Percentiles rank a stretch among this genome's conserved stretches.
Conservation (phyloP, 37 sponge, comb jelly and placozoan genomes). For the Tethya wilhelma region DNA sequence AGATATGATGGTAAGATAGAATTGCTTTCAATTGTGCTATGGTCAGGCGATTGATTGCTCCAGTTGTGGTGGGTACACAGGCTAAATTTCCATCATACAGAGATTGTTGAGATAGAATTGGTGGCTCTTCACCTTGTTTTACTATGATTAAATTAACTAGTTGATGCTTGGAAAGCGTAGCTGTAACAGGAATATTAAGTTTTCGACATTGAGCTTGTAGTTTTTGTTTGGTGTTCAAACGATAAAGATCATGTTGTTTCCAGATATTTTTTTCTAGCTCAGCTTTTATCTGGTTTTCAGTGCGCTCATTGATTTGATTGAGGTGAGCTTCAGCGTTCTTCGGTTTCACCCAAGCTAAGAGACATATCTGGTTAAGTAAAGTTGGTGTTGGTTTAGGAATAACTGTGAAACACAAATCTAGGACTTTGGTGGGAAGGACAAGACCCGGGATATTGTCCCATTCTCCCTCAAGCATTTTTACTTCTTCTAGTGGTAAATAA, state of each 20-base stretch:
- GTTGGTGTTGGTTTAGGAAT: not conserved
- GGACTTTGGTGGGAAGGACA: slow-evolving; percentile 4
- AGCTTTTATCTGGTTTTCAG: not conserved
- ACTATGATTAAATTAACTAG: not conserved
- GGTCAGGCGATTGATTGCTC: not conserved
- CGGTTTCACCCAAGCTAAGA: slow-evolving; percentile 4
- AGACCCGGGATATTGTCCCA: slow-evolving; percentile 11
- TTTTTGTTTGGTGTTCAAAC: slow-evolving; percentile 10
- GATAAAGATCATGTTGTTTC: slow-evolving; percentile 14
- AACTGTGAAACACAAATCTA: slow-evolving; percentile 10
- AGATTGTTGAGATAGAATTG: not conserved
- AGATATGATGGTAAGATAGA: not conserved
- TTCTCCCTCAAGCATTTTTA: not conserved
- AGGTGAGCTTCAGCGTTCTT: slow-evolving; percentile 4
- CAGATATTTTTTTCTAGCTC: not conserved
- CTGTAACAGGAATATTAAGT: not conserved
- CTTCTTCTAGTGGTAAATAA: slow-evolving; percentile 6
- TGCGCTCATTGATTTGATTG: not conserved
- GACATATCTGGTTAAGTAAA: not conserved
- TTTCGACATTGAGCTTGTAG: not conserved
- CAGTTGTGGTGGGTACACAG: slow-evolving; percentile 6
- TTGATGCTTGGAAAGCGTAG: not conserved
- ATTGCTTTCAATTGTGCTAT: slow-evolving; percentile 8
- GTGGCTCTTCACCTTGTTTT: slow-evolving; percentile 2
- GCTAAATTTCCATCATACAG: not conserved